Conservation (phyloP, 92 coral and sea anemone genomes). For the Hydrozoanthus gracilis region DNA sequence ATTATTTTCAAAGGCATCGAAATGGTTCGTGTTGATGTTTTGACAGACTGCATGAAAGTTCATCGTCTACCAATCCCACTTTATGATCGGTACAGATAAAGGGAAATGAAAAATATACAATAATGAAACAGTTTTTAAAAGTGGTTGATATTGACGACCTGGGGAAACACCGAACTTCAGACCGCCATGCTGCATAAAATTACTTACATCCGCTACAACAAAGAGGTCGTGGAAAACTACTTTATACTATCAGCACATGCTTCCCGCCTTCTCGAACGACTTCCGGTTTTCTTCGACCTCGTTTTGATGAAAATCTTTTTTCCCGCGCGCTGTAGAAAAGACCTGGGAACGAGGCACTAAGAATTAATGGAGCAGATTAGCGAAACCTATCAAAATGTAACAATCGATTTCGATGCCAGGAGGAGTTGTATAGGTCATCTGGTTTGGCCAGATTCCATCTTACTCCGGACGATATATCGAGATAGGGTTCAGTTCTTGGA, state of each 20-base stretch:
- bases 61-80: no score
- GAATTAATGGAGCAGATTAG: no score
- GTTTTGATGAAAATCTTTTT: conserved; percentile 1
- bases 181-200: conserved; percentile 17
- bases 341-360: no score
- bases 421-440: no score
- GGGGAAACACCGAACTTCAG: conserved; percentile 3
- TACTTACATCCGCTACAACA: not conserved
- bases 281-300: conserved; percentile 29
- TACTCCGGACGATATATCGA: no score
- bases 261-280: conserved; percentile 32
- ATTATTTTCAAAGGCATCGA: conserved; percentile 2
- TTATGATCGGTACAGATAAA: not conserved
- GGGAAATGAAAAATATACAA: not conserved
- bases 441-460: no score
- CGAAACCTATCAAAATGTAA: no score
- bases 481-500: no score
- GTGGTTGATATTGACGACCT: not conserved
- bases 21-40: conserved; percentile 6
- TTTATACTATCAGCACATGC: conserved; percentile 9
- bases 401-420: no score
- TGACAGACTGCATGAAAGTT: not conserved
- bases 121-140: not conserved
- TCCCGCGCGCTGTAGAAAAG: no score
- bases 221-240: conserved; percentile 24